These are phyloP conservation scores for Diloba caeruleocephala DNA, from an alignment of 2,888 invertebrate species.

Conservation along the genomic window DNA sequence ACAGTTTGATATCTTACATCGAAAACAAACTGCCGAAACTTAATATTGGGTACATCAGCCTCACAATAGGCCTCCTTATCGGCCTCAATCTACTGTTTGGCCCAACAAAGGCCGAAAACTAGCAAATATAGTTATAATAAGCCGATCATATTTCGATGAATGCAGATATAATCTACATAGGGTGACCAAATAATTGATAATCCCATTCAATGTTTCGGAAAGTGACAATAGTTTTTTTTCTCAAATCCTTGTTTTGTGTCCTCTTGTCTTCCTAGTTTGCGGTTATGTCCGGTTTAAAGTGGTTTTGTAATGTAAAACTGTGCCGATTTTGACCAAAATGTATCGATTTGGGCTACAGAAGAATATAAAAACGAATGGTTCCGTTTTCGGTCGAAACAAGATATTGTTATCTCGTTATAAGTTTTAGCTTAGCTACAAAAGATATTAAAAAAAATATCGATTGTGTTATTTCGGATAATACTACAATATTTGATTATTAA, in stretches of 20 bases:
- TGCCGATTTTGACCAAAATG: constrained; percentile 18
- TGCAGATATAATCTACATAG: constrained; percentile 72
- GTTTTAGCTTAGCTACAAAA: constrained; percentile 4
- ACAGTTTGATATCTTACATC: constrained; percentile 70
- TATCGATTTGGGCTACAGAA: constrained; percentile 8
- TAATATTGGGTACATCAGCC: constrained; percentile 60
- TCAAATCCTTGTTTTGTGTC: constrained; percentile 55
- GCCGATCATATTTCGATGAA: constrained; percentile 80
- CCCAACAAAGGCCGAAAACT: constrained; percentile 73
- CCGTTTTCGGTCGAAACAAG: constrained; percentile 17
- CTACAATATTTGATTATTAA: constrained; percentile 25
- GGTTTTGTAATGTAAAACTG: constrained; percentile 42
- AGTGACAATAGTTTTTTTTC: constrained; percentile 62
- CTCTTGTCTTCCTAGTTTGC: constrained; percentile 57
- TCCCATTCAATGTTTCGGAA: constrained; percentile 75
- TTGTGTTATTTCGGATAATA: constrained; percentile 31
- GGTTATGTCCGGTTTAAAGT: constrained; percentile 51
- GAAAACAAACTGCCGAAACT: constrained; percentile 74
- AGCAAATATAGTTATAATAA: constrained; percentile 87
- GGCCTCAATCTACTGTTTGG: constrained; percentile 57
- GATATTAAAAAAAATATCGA: constrained; percentile 12
- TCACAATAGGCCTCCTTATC: constrained; percentile 57
- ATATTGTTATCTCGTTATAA: constrained; percentile 26
- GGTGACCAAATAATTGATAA: constrained; percentile 82
- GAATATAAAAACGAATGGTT: constrained; percentile 12